phyloP scores from a whole-genome alignment of 2,888 invertebrate genomes.

The Andrena trimmerana region DNA sequence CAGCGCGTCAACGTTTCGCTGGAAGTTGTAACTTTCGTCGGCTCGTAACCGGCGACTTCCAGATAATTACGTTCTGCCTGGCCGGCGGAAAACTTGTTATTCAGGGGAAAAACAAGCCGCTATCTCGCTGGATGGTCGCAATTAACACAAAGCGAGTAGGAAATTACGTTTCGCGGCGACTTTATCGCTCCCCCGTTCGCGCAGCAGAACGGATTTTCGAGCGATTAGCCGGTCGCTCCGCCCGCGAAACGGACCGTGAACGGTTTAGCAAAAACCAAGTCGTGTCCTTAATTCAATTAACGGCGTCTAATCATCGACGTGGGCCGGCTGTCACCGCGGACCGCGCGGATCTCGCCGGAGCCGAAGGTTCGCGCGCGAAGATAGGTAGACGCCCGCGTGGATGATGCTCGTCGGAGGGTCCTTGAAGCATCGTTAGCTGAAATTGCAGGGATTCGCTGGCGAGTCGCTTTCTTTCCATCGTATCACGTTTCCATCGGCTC shows the following conservation, averaged over 20 bases:
- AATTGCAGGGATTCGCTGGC: background rate
- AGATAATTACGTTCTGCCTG: slow-evolving; percentile 47
- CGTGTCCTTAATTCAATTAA: slow-evolving; percentile 32
- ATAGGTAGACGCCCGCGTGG: too few relatives aligned
- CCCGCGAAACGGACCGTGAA: slow-evolving; percentile 5
- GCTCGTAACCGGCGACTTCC: slow-evolving; percentile 26
- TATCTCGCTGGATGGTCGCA: slow-evolving; percentile 32
- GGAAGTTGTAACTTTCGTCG: slow-evolving; percentile 26
- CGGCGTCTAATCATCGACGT: slow-evolving; percentile 13
- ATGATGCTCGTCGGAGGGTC: background rate
- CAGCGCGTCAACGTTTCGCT: slow-evolving; percentile 1
- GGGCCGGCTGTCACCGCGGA: background rate
- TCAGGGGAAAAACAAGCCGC: slow-evolving; percentile 30
- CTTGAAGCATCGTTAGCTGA: background rate
- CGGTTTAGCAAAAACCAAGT: background rate
- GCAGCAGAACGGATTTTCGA: slow-evolving; percentile 12
- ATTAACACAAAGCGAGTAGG: slow-evolving; percentile 42
- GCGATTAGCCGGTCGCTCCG: slow-evolving; percentile 12
- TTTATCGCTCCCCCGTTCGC: slow-evolving; percentile 5
- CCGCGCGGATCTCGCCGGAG: background rate
- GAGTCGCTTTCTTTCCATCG: slow-evolving; percentile 9
- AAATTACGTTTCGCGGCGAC: slow-evolving; percentile 24
- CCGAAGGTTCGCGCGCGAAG: background rate
- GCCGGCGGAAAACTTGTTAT: slow-evolving; percentile 43
- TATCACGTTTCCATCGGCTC: slow-evolving; percentile 16